Base-by-base conservation (phyloP, 2,888 invertebrate genomes). In the Leucophenga maculata region DNA sequence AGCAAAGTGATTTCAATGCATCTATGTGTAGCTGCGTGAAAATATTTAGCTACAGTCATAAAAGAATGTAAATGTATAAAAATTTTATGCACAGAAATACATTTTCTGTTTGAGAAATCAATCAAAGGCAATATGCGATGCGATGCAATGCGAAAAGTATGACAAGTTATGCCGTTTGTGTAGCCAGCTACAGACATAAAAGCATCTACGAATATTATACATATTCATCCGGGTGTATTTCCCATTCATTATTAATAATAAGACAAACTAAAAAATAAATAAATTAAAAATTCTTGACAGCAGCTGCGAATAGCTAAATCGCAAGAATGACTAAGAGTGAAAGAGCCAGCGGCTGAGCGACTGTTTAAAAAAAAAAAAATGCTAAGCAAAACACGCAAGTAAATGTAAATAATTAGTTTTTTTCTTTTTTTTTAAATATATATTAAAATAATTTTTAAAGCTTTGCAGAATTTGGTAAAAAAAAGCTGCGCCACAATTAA, bases 221-320 rank as follows among this genome's bases (percentile, higher is more conserved):
- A n/a, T 32, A 55, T 60, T 67, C 80, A 80, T 80, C 80, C 80
- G 80, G 80, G 84, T 80, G 83, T 80, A 80, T 80, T 83, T 80
- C 80, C 75, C 83, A 82, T 75, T 77, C 79, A 74, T 69, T 70
- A 82, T 80, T 82, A 71, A 72, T 75, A 82, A 73, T 79, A 69
- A 66, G 74, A 57, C 70, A 65, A 39, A 65, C 71, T 64, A 64
- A 55, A 74, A 50, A 64, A 44, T 73, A 72, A 83, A 73, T 67
- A 77, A 78, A 72, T 70, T 72, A 69, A 69, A 66, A 64, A 74
- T 64, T 64, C 62, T 64, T 64, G 20, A 20, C 20, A 18, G 16
- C 39, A 39, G n/a, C 31, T 11, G 54, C 18, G 54, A 54, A 46
- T 46, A 50, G 3, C n/a, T 16, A 72, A 65, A 70, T 66, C 44